phyloP scores from a whole-genome alignment of 2,888 invertebrate genomes.

The Hemithea aestivaria region DNA sequence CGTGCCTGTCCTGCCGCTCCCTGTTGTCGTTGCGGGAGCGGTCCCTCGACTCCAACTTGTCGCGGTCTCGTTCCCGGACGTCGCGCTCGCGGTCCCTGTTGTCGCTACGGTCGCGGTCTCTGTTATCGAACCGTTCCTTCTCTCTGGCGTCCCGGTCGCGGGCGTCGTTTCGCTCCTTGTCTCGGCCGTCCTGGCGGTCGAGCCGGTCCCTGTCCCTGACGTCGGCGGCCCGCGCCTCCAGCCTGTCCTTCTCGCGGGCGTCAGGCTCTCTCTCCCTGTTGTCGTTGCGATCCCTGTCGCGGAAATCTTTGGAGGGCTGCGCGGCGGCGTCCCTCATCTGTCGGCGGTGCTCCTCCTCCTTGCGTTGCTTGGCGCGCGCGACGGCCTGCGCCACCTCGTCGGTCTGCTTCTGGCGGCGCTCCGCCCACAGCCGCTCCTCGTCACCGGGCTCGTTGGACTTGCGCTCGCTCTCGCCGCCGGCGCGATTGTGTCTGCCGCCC shows the following conservation, averaged over 20 bases:
- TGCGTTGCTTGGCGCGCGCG: conserved; percentile 89
- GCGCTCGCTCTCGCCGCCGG: conserved; percentile 57
- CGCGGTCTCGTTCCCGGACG: conserved; percentile 24
- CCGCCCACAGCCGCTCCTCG: conserved; percentile 82
- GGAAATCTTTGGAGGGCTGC: conserved; percentile 42
- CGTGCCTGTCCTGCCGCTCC: conserved; percentile 44
- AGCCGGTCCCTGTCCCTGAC: conserved; percentile 43
- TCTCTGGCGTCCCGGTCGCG: conserved; percentile 37
- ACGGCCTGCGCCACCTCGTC: conserved; percentile 88
- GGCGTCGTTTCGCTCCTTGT: conserved; percentile 56
- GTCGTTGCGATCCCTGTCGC: conserved; percentile 54
- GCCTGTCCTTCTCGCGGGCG: conserved; percentile 41
- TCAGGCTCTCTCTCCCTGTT: conserved; percentile 54
- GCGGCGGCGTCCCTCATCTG: conserved; percentile 59
- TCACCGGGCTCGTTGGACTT: conserved; percentile 65
- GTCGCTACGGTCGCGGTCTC: conserved; percentile 43
- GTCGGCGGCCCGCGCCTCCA: conserved; percentile 25
- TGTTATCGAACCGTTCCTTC: conserved; percentile 17
- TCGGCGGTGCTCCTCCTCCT: conserved; percentile 93
- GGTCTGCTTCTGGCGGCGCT: conserved; percentile 82
- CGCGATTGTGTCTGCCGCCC: conserved; percentile 49
- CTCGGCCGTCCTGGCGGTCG: conserved; percentile 47
- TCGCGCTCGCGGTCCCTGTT: conserved; percentile 48
- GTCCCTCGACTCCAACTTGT: conserved; percentile 22
- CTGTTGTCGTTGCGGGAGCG: conserved; percentile 43